Conservation (phyloP, 37 sponge, comb jelly and placozoan species). For the Aplysina aerophoba region DNA sequence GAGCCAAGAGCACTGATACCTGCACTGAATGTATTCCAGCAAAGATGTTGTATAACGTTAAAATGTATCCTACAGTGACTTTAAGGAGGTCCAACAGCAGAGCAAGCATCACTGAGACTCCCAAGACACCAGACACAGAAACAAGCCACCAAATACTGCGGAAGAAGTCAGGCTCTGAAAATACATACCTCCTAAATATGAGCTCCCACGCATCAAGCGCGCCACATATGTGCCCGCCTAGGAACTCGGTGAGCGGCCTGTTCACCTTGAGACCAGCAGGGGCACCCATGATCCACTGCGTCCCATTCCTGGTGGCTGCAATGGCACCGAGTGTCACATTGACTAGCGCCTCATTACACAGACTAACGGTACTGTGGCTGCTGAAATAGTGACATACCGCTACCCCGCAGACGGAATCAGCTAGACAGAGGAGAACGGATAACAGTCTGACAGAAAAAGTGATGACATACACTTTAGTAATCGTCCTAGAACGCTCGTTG, state of each 20-base stretch:
- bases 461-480: too few species aligned
- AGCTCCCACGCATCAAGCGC: constrained; percentile 44
- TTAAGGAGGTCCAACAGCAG: constrained; percentile 71
- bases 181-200: constrained; percentile 28
- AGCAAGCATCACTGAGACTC: constrained; percentile 47
- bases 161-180: background rate
- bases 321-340: background rate
- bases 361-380: background rate
- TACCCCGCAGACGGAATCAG: constrained; percentile 4
- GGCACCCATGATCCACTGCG: constrained; percentile 70
- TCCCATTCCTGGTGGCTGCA: background rate
- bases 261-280: constrained; percentile 87
- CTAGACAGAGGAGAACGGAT: background rate
- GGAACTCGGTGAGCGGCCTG: constrained; percentile 59
- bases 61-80: constrained; percentile 56
- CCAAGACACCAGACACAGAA: constrained; percentile 1
- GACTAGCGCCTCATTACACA: background rate
- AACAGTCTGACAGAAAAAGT: background rate
- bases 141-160: background rate
- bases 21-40: constrained; percentile 51
- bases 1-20: constrained; percentile 59
- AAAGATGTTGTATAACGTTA: constrained; percentile 70
- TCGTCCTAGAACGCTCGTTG: too few species aligned
- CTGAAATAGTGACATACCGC: background rate
- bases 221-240: constrained; percentile 38